Evolutionary conservation across 2,888 invertebrate species (phyloP).

Genomic region (Sepioteuthis lessoniana): DNA sequence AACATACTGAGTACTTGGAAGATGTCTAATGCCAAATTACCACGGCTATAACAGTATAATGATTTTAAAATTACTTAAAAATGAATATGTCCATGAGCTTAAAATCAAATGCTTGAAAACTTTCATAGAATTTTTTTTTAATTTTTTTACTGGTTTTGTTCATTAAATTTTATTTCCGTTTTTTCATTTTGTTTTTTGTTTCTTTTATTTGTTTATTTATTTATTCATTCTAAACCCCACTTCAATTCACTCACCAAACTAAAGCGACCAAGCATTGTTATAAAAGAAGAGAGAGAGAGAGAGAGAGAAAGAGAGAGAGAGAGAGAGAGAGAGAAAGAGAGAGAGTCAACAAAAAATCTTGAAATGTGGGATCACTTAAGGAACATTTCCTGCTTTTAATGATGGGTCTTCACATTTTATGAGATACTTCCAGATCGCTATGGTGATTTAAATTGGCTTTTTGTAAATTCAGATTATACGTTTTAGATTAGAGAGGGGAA

Average conservation of each 20-base stretch:
- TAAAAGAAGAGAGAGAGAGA: neutral
- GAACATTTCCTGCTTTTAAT: neutral
- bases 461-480: constrained; percentile 33
- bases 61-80: neutral
- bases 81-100: constrained; percentile 7
- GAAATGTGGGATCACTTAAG: neutral
- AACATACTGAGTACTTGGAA: too few relatives aligned
- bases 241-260: neutral
- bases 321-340: neutral
- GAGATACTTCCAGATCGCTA: neutral
- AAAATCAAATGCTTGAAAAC: neutral
- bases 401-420: constrained; percentile 33
- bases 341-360: neutral
- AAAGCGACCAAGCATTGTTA: neutral
- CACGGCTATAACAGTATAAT: neutral
- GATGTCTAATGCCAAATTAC: neutral
- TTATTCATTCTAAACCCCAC: neutral
- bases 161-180: neutral
- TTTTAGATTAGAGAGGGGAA: neutral
- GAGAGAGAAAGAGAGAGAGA: too few relatives aligned
- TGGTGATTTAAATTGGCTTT: constrained; percentile 13
- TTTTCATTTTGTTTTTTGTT: neutral
- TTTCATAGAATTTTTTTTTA: neutral
- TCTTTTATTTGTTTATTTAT: neutral
- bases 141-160: neutral